A percentile compares a stretch with the other conserved stretches of the same genome.
Evolutionary conservation across 2,113 vertebrate genomes (phyloP).

Genomic region (Anhinga anhinga): DNA sequence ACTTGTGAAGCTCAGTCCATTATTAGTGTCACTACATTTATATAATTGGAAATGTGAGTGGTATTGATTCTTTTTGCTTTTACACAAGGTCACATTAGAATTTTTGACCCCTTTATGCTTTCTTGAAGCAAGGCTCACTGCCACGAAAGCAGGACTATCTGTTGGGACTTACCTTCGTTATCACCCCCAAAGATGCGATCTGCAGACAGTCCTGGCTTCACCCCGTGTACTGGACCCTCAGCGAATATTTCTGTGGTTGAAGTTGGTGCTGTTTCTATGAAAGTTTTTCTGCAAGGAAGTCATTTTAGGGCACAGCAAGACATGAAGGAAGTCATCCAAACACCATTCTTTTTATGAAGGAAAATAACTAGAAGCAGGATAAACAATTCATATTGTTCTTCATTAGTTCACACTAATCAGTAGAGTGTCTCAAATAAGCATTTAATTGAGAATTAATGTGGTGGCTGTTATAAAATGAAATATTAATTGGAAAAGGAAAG

Average conservation of each 20-base stretch:
- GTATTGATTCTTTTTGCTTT: neutral
- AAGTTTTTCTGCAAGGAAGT: neutral
- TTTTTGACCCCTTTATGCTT: neutral
- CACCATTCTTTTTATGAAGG: neutral
- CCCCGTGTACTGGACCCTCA: neutral
- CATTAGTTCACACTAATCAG: slow-evolving; percentile 56
- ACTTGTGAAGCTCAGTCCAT: neutral
- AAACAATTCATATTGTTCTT: slow-evolving; percentile 60
- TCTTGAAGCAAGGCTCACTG: neutral
- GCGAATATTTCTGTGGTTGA: neutral
- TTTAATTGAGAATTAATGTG: slow-evolving; percentile 70
- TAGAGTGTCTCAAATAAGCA: slow-evolving; percentile 54
- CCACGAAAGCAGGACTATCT: neutral
- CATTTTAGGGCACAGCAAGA: neutral
- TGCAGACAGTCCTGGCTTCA: neutral
- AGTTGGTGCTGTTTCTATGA: neutral
- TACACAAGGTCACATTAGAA: neutral
- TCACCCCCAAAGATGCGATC: neutral
- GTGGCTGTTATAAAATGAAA: slow-evolving; percentile 34
- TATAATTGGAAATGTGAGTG: neutral
- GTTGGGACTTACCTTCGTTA: neutral
- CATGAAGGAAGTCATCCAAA: neutral
- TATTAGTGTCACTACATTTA: neutral
- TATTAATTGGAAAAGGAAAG: slow-evolving; percentile 62
- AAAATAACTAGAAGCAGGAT: slow-evolving; percentile 19